These are phyloP conservation scores for Atlantisia rogersi DNA, from an alignment of 2,113 vertebrate genomes.

Conservation along the genomic window DNA sequence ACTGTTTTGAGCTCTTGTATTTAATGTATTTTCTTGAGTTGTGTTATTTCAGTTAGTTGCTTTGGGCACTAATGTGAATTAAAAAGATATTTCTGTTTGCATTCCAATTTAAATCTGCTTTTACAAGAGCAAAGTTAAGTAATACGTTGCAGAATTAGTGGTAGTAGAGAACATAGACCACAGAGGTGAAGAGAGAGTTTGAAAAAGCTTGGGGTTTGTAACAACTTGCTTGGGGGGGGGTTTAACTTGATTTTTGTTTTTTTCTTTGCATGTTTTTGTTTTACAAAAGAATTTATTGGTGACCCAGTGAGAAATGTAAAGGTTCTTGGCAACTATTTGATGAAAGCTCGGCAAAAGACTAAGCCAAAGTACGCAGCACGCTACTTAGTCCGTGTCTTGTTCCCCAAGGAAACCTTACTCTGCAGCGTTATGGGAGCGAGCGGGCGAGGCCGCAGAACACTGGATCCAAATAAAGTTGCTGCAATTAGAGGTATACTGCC, in stretches of 20 bases:
- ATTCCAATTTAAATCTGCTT: not conserved
- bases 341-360: conserved; percentile 69
- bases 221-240: not conserved
- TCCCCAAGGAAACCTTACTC: conserved; percentile 70
- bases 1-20: not conserved
- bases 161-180: not conserved
- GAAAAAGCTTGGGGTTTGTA: not conserved
- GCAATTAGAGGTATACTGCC: conserved; percentile 79
- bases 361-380: conserved; percentile 72
- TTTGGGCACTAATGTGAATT: not conserved
- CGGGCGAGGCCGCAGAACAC: conserved; percentile 22
- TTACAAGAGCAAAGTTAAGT: not conserved
- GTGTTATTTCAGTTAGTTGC: not conserved
- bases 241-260: not conserved
- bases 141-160: not conserved
- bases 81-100: not conserved
- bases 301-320: conserved; percentile 75
- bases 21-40: not conserved
- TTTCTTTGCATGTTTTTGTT: not conserved
- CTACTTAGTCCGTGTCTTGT: conserved; percentile 76
- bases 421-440: conserved; percentile 45
- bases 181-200: not conserved
- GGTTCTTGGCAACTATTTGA: conserved; percentile 67
- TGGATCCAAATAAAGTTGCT: conserved; percentile 80
- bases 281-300: conserved; percentile 77